Percentiles rank a stretch among this genome's conserved stretches.
These are phyloP conservation scores for Trissolcus japonicus DNA, from an alignment of 2,888 invertebrate species.

Conservation along the genomic window DNA sequence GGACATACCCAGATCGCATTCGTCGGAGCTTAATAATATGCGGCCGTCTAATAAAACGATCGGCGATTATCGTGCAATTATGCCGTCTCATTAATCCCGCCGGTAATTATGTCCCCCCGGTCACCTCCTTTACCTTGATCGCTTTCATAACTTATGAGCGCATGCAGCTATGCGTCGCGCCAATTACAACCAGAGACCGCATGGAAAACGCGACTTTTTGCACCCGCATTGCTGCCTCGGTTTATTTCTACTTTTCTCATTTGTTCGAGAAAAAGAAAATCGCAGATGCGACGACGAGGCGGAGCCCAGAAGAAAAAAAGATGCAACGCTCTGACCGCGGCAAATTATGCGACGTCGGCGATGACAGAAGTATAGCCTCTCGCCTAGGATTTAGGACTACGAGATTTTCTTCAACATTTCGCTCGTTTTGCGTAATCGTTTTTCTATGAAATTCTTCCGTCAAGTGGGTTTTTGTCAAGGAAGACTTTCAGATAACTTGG, in stretches of 20 bases:
- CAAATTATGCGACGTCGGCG: conserved; percentile 36
- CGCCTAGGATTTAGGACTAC: conserved; percentile 34
- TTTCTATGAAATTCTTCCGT: conserved; percentile 16
- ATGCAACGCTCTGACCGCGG: conserved; percentile 1
- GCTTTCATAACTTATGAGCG: conserved; percentile 58
- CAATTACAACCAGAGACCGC: conserved; percentile 36
- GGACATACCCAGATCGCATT: conserved; percentile 66
- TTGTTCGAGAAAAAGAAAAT: conserved; percentile 45
- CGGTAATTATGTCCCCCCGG: conserved; percentile 67
- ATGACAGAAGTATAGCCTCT: conserved; percentile 29
- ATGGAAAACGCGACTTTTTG: conserved; percentile 50
- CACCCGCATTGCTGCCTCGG: conserved; percentile 17
- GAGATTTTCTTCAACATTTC: conserved; percentile 24
- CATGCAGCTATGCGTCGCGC: conserved; percentile 58
- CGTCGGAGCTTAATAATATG: conserved; percentile 71
- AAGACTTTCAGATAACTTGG: conserved; percentile 2
- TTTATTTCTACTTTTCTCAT: conserved; percentile 46
- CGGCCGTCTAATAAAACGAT: conserved; percentile 72
- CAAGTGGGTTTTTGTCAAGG: conserved; percentile 18
- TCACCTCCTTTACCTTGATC: conserved; percentile 34
- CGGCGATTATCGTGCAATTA: conserved; percentile 75
- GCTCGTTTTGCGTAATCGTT: conserved; percentile 28
- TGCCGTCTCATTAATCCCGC: conserved; percentile 75
- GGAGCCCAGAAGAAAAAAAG: conserved; percentile 8
- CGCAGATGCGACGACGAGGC: conserved; percentile 10